phyloP scores from a whole-genome alignment of 37 sponge, comb jelly and placozoan species.

The Lycopodina hypogea region DNA sequence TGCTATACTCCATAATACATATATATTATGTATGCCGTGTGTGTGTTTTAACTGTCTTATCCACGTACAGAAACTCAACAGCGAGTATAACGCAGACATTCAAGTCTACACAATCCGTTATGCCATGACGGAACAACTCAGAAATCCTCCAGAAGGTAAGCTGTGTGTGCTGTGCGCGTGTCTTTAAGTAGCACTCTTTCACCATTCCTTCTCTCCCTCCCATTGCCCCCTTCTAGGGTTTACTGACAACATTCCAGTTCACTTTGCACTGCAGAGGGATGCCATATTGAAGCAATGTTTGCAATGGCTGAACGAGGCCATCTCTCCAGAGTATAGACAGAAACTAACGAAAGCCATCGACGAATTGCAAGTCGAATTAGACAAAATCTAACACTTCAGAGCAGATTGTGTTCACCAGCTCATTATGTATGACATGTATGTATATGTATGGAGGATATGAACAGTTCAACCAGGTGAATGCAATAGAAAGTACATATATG shows the following conservation, averaged over 20 bases:
- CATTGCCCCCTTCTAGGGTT: constrained; percentile 43
- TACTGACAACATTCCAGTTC: constrained; percentile 67
- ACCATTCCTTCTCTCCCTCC: neutral
- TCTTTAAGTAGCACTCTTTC: neutral
- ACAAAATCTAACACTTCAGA: constrained; percentile 53
- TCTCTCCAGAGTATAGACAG: constrained; percentile 53
- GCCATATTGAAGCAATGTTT: constrained; percentile 70
- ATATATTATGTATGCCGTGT: too few relatives aligned
- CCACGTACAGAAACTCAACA: constrained; percentile 67
- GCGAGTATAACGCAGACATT: constrained; percentile 69
- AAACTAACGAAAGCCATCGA: constrained; percentile 67
- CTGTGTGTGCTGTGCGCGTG: neutral
- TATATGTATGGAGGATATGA: too few relatives aligned
- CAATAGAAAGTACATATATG: too few relatives aligned
- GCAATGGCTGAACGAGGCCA: constrained; percentile 67
- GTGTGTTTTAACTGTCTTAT: too few relatives aligned
- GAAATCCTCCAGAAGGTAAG: constrained; percentile 79
- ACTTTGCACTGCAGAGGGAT: constrained; percentile 69
- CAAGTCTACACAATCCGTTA: constrained; percentile 73
- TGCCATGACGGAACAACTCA: constrained; percentile 83
- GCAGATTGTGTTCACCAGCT: too few relatives aligned
- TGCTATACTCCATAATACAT: too few relatives aligned
- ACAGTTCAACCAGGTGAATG: too few relatives aligned
- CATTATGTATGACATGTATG: too few relatives aligned
- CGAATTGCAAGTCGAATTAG: constrained; percentile 69